Conservation (phyloP, 2,888 invertebrate species). For the Leucania comma region DNA sequence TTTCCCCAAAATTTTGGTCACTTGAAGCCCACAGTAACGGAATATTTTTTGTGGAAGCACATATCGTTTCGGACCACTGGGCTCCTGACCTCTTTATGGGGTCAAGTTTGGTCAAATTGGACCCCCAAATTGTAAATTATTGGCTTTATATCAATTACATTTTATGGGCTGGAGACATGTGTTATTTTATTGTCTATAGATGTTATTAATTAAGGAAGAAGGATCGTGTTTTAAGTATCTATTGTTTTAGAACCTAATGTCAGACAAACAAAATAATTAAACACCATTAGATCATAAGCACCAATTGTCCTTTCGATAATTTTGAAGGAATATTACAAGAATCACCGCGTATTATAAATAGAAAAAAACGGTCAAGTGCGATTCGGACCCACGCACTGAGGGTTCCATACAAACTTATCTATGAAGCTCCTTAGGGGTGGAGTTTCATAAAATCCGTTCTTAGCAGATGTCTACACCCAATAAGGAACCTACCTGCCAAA, state of each 20-base stretch:
- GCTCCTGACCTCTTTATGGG: constrained; percentile 80
- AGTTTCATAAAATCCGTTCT: no score
- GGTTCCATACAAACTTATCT: no score
- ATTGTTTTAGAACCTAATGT: constrained; percentile 31
- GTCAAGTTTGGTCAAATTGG: constrained; percentile 78
- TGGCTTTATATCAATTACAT: constrained; percentile 65
- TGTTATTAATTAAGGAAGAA: constrained; percentile 12
- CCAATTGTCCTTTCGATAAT: no score
- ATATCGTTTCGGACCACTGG: constrained; percentile 77
- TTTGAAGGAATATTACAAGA: no score
- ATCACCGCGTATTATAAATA: no score
- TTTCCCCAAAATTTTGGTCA: constrained; percentile 50
- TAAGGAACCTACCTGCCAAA: no score
- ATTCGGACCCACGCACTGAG: no score
- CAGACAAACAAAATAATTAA: not conserved
- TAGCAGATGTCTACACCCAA: no score
- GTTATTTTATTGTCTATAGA: constrained; percentile 31
- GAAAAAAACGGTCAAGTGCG: no score
- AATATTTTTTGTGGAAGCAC: constrained; percentile 68
- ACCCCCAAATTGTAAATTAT: constrained; percentile 67
- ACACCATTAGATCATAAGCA: no score
- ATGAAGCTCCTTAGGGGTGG: no score
- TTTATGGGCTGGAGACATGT: constrained; percentile 53
- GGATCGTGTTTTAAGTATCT: constrained; percentile 7
- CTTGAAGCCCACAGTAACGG: constrained; percentile 44